These are phyloP conservation scores for Ophioninae sp. DNA, from an alignment of 2,888 invertebrate genomes.

Conservation along the genomic window DNA sequence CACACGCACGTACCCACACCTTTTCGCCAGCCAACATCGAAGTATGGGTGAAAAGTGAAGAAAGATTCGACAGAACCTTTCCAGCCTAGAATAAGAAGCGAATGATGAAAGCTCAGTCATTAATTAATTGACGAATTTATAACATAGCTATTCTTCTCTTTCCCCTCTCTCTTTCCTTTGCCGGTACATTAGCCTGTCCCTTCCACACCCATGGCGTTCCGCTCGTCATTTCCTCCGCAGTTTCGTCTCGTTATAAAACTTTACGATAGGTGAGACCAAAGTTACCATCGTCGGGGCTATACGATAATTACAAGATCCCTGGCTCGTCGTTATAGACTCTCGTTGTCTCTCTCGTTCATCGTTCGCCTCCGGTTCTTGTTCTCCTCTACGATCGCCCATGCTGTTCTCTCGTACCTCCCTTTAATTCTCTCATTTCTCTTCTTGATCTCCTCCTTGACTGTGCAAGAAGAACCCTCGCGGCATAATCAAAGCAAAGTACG, in stretches of 20 bases:
- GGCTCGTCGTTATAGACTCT: neutral
- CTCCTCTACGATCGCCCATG: slow-evolving; percentile 5
- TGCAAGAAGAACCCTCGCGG: neutral
- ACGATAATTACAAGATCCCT: slow-evolving; percentile 57
- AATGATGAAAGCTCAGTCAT: slow-evolving; percentile 58
- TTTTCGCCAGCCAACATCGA: neutral
- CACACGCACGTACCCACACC: neutral
- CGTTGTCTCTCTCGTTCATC: neutral
- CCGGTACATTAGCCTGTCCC: neutral
- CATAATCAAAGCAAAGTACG: slow-evolving; percentile 48
- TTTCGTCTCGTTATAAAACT: slow-evolving; percentile 61
- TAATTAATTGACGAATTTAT: slow-evolving; percentile 60
- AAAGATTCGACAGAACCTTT: slow-evolving; percentile 41
- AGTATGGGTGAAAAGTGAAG: slow-evolving; percentile 34
- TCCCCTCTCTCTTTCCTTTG: neutral
- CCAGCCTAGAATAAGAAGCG: slow-evolving; percentile 16
- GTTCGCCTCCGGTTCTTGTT: neutral
- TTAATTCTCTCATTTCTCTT: slow-evolving; percentile 40
- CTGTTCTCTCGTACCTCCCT: slow-evolving; percentile 5
- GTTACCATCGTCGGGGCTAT: slow-evolving; percentile 46
- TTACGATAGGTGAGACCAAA: slow-evolving; percentile 56
- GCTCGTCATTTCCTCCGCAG: slow-evolving; percentile 41
- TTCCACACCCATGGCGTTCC: neutral
- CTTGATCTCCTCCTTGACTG: slow-evolving; percentile 10
- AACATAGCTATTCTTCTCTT: slow-evolving; percentile 34